phyloP scores from a whole-genome alignment of 1,140 invertebrate species.

The Saccostrea echinata region DNA sequence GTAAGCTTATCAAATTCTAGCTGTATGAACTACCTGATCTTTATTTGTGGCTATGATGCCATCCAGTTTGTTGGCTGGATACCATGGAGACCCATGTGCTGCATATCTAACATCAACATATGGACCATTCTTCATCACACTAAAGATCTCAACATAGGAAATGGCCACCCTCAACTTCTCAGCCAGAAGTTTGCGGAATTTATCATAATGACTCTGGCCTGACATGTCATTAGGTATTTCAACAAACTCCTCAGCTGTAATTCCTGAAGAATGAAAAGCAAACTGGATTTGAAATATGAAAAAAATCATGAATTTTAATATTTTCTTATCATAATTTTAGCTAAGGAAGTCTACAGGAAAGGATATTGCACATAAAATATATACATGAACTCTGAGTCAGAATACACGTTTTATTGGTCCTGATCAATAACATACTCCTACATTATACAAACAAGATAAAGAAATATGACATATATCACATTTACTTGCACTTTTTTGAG shows the following conservation, averaged over 20 bases:
- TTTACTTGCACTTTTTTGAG: too few relatives aligned
- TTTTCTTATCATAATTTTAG: background rate
- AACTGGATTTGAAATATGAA: background rate
- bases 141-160: conserved; percentile 97
- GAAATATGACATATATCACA: too few relatives aligned
- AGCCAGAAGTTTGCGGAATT: conserved; percentile 79
- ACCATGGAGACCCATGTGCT: conserved; percentile 97
- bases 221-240: conserved; percentile 40
- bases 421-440: too few relatives aligned
- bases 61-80: conserved; percentile 95
- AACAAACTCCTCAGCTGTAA: conserved; percentile 97
- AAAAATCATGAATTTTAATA: background rate
- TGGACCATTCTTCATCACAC: conserved; percentile 83
- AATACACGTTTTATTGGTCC: too few relatives aligned
- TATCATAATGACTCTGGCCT: conserved; percentile 55
- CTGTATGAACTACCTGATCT: conserved; percentile 85
- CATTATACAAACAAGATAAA: too few relatives aligned
- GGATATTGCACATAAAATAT: too few relatives aligned
- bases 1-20: background rate
- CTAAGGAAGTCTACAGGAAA: too few relatives aligned
- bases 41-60: conserved; percentile 96
- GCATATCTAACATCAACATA: conserved; percentile 91
- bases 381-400: too few relatives aligned
- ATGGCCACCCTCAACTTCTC: conserved; percentile 88
- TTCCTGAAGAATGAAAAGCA: conserved; percentile 83